A percentile compares a stretch with the other conserved stretches of the same genome.
These are phyloP conservation scores for Drosophila sechellia DNA, from an alignment of 1,140 invertebrate species.

Conservation along the genomic window DNA sequence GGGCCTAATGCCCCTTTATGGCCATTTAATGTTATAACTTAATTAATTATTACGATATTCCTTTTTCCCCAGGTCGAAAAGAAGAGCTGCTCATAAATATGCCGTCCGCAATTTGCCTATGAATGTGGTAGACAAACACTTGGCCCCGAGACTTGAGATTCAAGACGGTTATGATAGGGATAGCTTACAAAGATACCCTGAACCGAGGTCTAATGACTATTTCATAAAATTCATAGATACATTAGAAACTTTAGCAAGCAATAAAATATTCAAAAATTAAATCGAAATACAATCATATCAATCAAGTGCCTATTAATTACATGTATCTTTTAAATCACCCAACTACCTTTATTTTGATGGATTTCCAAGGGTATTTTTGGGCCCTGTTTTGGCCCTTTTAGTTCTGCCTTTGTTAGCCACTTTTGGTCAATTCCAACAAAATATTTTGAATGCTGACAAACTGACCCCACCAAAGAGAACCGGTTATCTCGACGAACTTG, in stretches of 20 bases:
- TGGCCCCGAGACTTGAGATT: constrained; percentile 21
- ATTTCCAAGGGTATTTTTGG: constrained; percentile 39
- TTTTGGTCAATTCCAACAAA: constrained; percentile 46
- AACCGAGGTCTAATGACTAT: constrained; percentile 1
- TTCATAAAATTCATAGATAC: neutral
- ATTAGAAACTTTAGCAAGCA: constrained; percentile 3
- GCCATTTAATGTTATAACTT: constrained; percentile 81
- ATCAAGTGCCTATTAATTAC: constrained; percentile 31
- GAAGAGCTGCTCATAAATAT: constrained; percentile 55
- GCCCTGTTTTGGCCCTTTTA: constrained; percentile 13
- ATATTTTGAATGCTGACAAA: constrained; percentile 56
- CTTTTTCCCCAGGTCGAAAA: constrained; percentile 24
- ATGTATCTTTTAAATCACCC: constrained; percentile 38
- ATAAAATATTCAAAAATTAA: constrained; percentile 11
- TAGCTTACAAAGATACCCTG: constrained; percentile 26
- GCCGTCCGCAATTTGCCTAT: constrained; percentile 65
- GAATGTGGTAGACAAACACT: constrained; percentile 56
- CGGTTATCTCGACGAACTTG: constrained; percentile 72
- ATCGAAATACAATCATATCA: constrained; percentile 24
- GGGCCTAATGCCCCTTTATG: constrained; percentile 79
- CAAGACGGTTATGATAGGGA: constrained; percentile 12
- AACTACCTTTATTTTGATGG: constrained; percentile 35
- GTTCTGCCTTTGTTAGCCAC: constrained; percentile 34
- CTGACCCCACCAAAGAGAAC: constrained; percentile 41
- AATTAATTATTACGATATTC: constrained; percentile 79